Base-by-base conservation (phyloP, 2,113 vertebrate species). In the Ageneiosus marmoratus region DNA sequence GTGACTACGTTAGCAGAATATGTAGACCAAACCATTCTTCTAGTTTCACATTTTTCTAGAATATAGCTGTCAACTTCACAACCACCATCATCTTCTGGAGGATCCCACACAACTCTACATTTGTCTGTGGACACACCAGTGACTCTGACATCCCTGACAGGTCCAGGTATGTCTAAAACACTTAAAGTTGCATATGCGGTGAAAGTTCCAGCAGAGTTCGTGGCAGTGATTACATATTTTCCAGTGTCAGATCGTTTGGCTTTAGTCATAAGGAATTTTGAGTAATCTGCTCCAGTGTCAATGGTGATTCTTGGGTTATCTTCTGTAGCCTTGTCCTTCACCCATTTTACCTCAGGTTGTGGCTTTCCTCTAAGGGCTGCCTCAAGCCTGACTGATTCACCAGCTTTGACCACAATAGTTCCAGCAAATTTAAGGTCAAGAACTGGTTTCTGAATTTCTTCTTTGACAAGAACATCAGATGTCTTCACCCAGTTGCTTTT, bases 11-110 rank as follows among this genome's bases (percentile, higher is more conserved):
- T 93, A 24, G 94, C 92, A 34, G 98, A 98, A 83, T 94, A 98
- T 10, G 96, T 97, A 82, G 98, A 99, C 98, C 98, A 99, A 83
- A 99, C 95, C 98, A 99, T 99, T 89, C 98, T 94, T 87, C 97
- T 98, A 86, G 96, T 98, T 90, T 99, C 98, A 89, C 98, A 99
- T 92, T 99, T 99, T 92, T 99, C 98, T 63, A 99, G 50, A 83
- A 99, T 97, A 89, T 99, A 99, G 91, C 97, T 99, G 92, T 99
- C 97, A 87, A 99, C 97, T 90, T 99, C 98, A 91, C 97, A 98
- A 72, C 98, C 98, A 32, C 98, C 98, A 46, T 99, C 97, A 84
- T 99, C 98, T 75, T 97, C 97, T 46, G 98, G 98, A 89, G 91
- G 90, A 70, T 99, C 97, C 98, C 98, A 99, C 78, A 92, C 93